Base-by-base conservation (phyloP, 2,113 vertebrate species). In the Brachyhypopomus occidentalis region DNA sequence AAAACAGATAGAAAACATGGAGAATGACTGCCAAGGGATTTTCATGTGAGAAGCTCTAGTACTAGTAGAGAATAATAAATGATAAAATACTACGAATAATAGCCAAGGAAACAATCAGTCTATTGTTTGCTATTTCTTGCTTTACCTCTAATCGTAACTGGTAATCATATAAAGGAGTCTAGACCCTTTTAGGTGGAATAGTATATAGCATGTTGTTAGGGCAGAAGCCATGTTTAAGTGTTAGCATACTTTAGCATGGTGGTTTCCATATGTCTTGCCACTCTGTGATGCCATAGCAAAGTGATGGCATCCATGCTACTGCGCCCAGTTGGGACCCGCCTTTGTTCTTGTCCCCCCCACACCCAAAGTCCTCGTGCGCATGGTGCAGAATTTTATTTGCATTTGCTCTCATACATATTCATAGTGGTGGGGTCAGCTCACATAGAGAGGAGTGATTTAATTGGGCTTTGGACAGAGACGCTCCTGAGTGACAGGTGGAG, bases 341-440 rank as follows among this genome's bases (percentile, higher is more conserved):
- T 86, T 83, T 73, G 89, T 91, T 88, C 84, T 85, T 85, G 27
- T 79, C 84, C 85, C 80, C 72, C 78, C 80, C 64, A 30, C 30
- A 30, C 30, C 30, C 30, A 34, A 71, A 79, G 71, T 71, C 86
- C 85, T 85, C 73, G 80, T 72, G 64, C 36, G 66, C 63, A 48
- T 77, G 55, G 82, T 20, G 2, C 83, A 83, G 48, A 77, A 80
- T 60, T 90, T 84, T 89, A 93, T 93, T 93, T 93, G 92, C 91
- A 93, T 93, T 92, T 86, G 75, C 87, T 77, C 84, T 84, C 89
- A 93, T 93, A 88, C 91, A 93, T 94, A 93, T 94, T 93, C 91
- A 93, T 93, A 87, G 88, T 79, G 88, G 89, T 88, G 86, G 45
- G 92, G 92, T 93, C 93, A 93, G 85, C 91, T 90, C 88, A 86